phyloP scores from a whole-genome alignment of 2,797 vertebrate genomes.

The Garrulus glandarius region DNA sequence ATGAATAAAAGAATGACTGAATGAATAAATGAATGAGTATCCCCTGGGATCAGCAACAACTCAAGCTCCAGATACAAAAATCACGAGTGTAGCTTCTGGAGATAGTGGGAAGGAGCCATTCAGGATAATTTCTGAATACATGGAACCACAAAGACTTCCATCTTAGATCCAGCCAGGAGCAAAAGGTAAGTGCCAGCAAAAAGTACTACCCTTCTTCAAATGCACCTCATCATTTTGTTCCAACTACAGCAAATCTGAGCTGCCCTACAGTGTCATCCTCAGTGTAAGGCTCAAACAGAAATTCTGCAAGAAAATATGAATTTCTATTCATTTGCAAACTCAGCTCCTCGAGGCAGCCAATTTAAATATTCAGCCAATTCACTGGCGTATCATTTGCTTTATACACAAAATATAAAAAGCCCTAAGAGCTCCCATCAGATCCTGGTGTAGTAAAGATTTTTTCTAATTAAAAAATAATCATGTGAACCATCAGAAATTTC shows the following conservation, averaged over 20 bases:
- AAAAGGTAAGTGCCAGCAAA: neutral
- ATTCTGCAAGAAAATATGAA: neutral
- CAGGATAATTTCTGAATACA: neutral
- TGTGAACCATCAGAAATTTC: neutral
- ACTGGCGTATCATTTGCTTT: conserved; percentile 1
- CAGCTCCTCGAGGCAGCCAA: neutral
- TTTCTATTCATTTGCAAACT: neutral
- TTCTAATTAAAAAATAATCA: conserved; percentile 36
- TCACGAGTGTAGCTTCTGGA: neutral
- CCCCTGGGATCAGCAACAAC: neutral
- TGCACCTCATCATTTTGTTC: neutral
- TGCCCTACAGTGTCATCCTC: neutral
- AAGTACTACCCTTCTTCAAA: neutral
- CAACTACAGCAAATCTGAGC: neutral
- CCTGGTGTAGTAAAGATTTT: neutral
- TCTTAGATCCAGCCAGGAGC: neutral
- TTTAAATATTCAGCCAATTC: conserved; percentile 9
- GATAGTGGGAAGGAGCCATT: neutral
- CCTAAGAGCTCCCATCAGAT: neutral
- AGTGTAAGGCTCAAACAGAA: neutral
- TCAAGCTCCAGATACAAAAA: neutral
- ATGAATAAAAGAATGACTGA: neutral
- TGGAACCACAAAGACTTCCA: neutral
- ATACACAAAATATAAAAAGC: conserved; percentile 7
- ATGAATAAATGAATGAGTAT: neutral